These are phyloP conservation scores for Parotia lawesii DNA, from an alignment of 2,113 vertebrate genomes.

Conservation along the genomic window DNA sequence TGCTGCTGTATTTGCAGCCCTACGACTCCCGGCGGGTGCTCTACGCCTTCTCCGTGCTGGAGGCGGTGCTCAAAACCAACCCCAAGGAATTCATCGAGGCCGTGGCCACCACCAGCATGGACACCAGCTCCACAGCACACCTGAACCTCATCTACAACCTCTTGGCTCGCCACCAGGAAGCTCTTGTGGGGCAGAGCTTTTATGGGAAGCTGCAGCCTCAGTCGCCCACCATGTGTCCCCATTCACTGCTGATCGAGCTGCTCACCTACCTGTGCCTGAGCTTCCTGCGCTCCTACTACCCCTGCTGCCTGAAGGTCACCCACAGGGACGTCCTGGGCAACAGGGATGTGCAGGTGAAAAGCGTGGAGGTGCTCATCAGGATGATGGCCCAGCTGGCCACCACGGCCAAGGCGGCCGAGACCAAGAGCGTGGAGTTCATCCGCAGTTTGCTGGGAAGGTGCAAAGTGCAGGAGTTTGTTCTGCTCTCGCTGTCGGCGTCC, in stretches of 20 bases:
- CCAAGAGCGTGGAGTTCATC: conserved; percentile 69
- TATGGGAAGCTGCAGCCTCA: conserved; percentile 82
- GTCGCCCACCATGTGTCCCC: conserved; percentile 73
- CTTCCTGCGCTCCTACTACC: conserved; percentile 91
- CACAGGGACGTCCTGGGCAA: conserved; percentile 86
- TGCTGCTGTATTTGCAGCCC: conserved; percentile 85
- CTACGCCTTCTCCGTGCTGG: conserved; percentile 87
- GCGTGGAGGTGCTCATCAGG: conserved; percentile 87
- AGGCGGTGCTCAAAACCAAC: conserved; percentile 88
- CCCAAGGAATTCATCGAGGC: conserved; percentile 88
- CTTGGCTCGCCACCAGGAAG: conserved; percentile 90
- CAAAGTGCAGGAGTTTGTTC: conserved; percentile 86
- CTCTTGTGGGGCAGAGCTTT: conserved; percentile 86
- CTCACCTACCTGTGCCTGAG: conserved; percentile 87
- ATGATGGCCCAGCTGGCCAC: conserved; percentile 79
- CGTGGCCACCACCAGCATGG: conserved; percentile 82
- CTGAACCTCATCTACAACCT: conserved; percentile 93
- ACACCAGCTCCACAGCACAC: conserved; percentile 89
- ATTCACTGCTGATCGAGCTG: conserved; percentile 87
- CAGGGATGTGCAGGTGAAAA: conserved; percentile 93
- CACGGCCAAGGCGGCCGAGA: conserved; percentile 71
- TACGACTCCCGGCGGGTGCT: conserved; percentile 85
- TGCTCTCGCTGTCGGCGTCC: conserved; percentile 88
- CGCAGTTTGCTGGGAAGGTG: conserved; percentile 78
- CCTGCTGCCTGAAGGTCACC: conserved; percentile 79